These are phyloP conservation scores for Scatophagus argus DNA, from an alignment of 2,113 vertebrate species.

Conservation along the genomic window DNA sequence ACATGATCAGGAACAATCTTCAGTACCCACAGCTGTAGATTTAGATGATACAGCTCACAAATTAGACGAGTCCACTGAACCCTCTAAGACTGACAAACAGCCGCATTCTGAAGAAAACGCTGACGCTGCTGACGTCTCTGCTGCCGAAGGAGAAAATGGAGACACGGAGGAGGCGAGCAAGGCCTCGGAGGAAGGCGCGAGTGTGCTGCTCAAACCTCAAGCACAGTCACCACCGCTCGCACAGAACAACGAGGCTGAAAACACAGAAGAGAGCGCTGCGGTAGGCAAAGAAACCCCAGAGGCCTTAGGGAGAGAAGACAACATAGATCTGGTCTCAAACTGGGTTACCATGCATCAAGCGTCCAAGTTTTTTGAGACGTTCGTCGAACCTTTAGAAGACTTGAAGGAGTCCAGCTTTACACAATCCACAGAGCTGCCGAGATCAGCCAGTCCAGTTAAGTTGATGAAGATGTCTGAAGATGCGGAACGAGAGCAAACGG, in stretches of 20 bases:
- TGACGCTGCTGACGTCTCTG: background rate
- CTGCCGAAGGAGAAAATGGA: slow-evolving; percentile 41
- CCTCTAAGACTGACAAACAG: background rate
- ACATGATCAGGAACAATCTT: slow-evolving; percentile 1
- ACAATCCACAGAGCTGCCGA: background rate
- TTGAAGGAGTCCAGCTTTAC: slow-evolving; percentile 35
- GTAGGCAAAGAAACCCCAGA: slow-evolving; percentile 34
- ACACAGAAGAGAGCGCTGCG: background rate
- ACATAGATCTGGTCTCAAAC: slow-evolving; percentile 77
- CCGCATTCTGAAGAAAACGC: background rate
- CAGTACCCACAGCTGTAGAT: background rate
- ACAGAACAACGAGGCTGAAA: background rate
- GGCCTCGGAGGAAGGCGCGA: slow-evolving; percentile 68
- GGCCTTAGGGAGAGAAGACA: slow-evolving; percentile 47
- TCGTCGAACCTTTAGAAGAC: slow-evolving; percentile 81
- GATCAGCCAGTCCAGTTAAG: slow-evolving; percentile 29
- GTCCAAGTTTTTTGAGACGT: slow-evolving; percentile 80
- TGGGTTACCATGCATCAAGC: slow-evolving; percentile 81
- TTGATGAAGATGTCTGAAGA: background rate
- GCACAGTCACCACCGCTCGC: slow-evolving; percentile 18
- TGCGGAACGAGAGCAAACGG: background rate
- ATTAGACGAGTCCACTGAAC: background rate
- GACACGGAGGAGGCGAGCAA: slow-evolving; percentile 65
- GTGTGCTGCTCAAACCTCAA: slow-evolving; percentile 69
- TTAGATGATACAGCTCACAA: background rate